These are phyloP conservation scores for Oscheius sp. DNA, from an alignment of 2,888 invertebrate species.

Conservation along the genomic window DNA sequence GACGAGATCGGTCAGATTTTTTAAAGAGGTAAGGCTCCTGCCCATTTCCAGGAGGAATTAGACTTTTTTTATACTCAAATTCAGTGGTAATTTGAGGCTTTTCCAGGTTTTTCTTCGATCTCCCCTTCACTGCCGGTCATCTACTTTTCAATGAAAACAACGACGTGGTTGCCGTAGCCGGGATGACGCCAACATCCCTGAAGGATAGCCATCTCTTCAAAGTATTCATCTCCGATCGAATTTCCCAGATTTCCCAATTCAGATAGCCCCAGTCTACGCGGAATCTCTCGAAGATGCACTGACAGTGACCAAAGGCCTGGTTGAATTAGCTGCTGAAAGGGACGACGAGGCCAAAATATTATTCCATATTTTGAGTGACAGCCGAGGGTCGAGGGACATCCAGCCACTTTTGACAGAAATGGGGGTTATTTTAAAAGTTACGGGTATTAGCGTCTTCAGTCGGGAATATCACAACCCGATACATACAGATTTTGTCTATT, in stretches of 20 bases:
- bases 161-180: slow-evolving; percentile 46
- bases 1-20: slow-evolving; percentile 44
- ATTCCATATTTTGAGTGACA: slow-evolving; percentile 27
- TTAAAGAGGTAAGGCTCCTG: slow-evolving; percentile 33
- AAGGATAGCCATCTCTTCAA: slow-evolving; percentile 30
- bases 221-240: too few species aligned
- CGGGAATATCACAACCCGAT: background rate
- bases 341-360: slow-evolving; percentile 22
- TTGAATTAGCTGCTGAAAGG: background rate
- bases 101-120: slow-evolving; percentile 37
- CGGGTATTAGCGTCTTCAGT: slow-evolving; percentile 17
- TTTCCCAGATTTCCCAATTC: background rate
- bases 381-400: background rate
- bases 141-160: slow-evolving; percentile 40
- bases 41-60: background rate
- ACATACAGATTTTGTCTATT: background rate
- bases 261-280: slow-evolving; percentile 33
- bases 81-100: background rate
- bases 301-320: background rate
- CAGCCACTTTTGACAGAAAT: background rate
- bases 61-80: background rate
- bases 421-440: background rate
- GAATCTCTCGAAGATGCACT: slow-evolving; percentile 21
- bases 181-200: slow-evolving; percentile 32
- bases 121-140: slow-evolving; percentile 39